Conservation (phyloP, 2,113 vertebrate genomes). For the Gobiocypris rarus region DNA sequence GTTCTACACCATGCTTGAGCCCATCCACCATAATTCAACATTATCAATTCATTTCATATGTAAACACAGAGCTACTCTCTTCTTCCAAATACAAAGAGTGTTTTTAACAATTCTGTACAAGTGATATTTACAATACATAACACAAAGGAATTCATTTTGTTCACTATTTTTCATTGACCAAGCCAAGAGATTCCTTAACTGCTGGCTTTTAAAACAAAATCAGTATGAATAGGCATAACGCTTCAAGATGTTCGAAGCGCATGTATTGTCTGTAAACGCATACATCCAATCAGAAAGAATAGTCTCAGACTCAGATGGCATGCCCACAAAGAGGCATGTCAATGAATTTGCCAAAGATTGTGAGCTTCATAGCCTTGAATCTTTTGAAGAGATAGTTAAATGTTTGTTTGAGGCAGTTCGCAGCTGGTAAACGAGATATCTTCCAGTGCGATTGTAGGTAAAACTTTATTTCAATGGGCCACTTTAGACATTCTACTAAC, state of each 20-base stretch:
- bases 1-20: not conserved
- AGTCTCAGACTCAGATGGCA: not conserved
- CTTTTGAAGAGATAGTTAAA: not conserved
- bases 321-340: not conserved
- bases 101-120: conserved; percentile 85
- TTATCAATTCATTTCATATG: conserved; percentile 76
- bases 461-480: too few relatives aligned
- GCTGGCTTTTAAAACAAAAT: conserved; percentile 72
- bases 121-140: conserved; percentile 83
- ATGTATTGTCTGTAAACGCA: not conserved
- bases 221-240: not conserved
- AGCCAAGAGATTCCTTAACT: conserved; percentile 83
- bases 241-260: not conserved
- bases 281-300: not conserved
- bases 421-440: not conserved
- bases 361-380: not conserved
- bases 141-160: conserved; percentile 74
- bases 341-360: not conserved
- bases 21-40: not conserved
- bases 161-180: conserved; percentile 72
- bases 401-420: not conserved
- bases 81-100: conserved; percentile 79
- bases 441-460: not conserved
- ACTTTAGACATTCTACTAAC: too few relatives aligned
- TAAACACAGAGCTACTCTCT: conserved; percentile 80